phyloP scores from a whole-genome alignment of 1,140 invertebrate species.

The Papilio xuthus region DNA sequence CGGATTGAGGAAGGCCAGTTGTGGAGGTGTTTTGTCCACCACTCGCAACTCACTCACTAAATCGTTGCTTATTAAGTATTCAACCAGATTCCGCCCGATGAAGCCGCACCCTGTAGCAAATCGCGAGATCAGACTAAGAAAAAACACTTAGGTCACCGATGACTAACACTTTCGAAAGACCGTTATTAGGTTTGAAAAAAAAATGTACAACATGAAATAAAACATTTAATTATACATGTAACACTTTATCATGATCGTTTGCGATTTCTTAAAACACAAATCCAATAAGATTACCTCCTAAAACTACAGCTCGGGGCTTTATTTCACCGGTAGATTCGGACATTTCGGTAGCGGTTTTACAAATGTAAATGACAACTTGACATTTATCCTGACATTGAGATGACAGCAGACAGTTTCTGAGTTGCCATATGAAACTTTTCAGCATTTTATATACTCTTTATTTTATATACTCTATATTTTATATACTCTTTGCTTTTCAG shows the following conservation, averaged over 20 bases:
- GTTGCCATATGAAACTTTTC: constrained; percentile 17
- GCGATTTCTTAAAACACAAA: background rate
- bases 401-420: background rate
- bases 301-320: constrained; percentile 74
- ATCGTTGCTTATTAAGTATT: constrained; percentile 90
- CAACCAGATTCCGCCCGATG: constrained; percentile 93
- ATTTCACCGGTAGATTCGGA: constrained; percentile 73
- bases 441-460: no score
- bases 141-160: constrained; percentile 67
- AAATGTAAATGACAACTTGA: constrained; percentile 63
- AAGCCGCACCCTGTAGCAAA: constrained; percentile 92
- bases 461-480: no score
- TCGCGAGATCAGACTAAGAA: constrained; percentile 53
- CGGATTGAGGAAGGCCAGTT: constrained; percentile 93
- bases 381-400: constrained; percentile 39
- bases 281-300: constrained; percentile 66
- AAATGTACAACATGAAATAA: constrained; percentile 34
- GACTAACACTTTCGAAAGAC: constrained; percentile 71
- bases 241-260: background rate
- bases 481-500: no score
- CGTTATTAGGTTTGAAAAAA: constrained; percentile 69
- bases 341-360: constrained; percentile 70
- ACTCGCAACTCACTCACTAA: constrained; percentile 89
- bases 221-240: background rate
- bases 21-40: constrained; percentile 95